Conservation (phyloP, 2,113 vertebrate species). For the Nerophis lumbriciformis region DNA sequence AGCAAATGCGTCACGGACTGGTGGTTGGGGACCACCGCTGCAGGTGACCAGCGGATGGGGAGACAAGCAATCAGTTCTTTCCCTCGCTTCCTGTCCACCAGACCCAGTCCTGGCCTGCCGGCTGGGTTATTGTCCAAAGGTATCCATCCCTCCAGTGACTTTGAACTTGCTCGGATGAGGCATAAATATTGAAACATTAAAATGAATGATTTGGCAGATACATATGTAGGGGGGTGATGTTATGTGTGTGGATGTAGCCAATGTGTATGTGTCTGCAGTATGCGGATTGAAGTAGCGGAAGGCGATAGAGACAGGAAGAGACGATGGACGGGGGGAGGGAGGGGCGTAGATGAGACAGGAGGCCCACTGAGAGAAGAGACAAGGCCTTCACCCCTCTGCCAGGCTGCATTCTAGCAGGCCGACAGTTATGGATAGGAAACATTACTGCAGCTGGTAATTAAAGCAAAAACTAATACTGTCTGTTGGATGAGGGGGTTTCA, state of each 20-base stretch:
- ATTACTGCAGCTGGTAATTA: slow-evolving; percentile 95
- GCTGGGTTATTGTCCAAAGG: slow-evolving; percentile 67
- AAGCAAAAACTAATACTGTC: slow-evolving; percentile 97
- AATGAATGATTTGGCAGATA: slow-evolving; percentile 84
- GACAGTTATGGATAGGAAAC: slow-evolving; percentile 99
- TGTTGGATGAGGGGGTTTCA: slow-evolving; percentile 85
- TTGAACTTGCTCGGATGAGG: slow-evolving; percentile 81
- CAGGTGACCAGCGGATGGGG: slow-evolving; percentile 32
- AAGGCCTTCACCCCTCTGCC: slow-evolving; percentile 89
- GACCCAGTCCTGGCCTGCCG: slow-evolving; percentile 45
- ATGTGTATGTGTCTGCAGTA: slow-evolving; percentile 52
- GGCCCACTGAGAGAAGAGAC: slow-evolving; percentile 92
- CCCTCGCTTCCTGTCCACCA: slow-evolving; percentile 42
- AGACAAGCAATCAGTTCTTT: slow-evolving; percentile 32
- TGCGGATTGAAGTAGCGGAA: slow-evolving; percentile 57
- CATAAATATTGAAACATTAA: slow-evolving; percentile 98
- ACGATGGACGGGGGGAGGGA: slow-evolving; percentile 54
- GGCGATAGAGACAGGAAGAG: slow-evolving; percentile 58
- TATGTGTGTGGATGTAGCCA: slow-evolving; percentile 62
- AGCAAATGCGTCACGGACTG: no score
- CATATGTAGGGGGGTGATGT: slow-evolving; percentile 47
- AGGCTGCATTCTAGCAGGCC: slow-evolving; percentile 84
- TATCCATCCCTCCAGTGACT: slow-evolving; percentile 86
- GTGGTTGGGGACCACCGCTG: no score
- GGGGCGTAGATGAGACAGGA: slow-evolving; percentile 71